Evolutionary conservation across 2,113 vertebrate species (phyloP).

Genomic region (Daphoenositta chrysoptera): DNA sequence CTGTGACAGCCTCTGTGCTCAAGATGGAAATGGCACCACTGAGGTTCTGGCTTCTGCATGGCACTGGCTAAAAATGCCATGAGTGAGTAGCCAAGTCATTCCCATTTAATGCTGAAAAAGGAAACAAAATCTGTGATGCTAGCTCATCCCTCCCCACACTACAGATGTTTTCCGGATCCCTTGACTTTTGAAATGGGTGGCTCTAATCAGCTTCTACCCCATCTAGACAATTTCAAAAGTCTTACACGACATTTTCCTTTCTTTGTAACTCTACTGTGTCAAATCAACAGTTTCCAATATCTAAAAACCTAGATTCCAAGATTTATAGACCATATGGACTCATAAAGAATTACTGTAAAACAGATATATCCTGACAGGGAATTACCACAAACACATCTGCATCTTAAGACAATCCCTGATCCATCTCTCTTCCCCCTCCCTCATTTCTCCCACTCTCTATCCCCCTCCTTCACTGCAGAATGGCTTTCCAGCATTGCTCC

Average conservation of each 20-base stretch:
- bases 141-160: neutral
- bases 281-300: neutral
- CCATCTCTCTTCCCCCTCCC: neutral
- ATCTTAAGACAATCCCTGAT: neutral
- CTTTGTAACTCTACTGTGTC: neutral
- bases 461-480: neutral
- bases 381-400: neutral
- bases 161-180: neutral
- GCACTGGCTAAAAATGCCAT: neutral
- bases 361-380: neutral
- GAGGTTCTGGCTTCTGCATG: neutral
- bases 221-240: neutral
- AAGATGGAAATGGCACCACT: neutral
- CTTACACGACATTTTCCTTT: neutral
- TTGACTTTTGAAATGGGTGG: neutral
- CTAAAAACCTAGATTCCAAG: neutral
- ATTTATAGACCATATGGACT: neutral
- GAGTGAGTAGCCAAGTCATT: neutral
- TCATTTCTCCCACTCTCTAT: neutral
- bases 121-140: neutral
- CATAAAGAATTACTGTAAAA: neutral
- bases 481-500: neutral
- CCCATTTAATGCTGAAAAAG: neutral
- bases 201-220: neutral
- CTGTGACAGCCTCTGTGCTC: neutral